A percentile compares a stretch with the other conserved stretches of the same genome.
Evolutionary conservation across 2,113 vertebrate species (phyloP).

Genomic region (Thunnus thynnus): DNA sequence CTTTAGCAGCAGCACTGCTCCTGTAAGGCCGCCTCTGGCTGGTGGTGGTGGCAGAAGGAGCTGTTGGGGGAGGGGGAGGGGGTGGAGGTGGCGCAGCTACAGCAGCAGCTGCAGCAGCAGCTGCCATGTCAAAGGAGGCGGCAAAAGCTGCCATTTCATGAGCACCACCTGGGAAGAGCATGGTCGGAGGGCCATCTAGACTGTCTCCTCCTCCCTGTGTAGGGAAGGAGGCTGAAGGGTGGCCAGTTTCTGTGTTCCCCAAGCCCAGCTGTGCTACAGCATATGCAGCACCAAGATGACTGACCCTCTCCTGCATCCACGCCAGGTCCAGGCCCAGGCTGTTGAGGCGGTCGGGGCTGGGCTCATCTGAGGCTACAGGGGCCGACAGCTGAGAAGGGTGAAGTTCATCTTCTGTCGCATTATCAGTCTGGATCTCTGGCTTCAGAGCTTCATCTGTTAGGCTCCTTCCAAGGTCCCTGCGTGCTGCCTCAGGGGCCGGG

Average conservation of each 20-base stretch:
- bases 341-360: slow-evolving; percentile 62
- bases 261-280: slow-evolving; percentile 75
- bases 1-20: slow-evolving; percentile 30
- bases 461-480: slow-evolving; percentile 28
- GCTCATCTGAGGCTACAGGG: slow-evolving; percentile 53
- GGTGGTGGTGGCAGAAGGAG: slow-evolving; percentile 1
- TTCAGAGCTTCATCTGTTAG: slow-evolving; percentile 43
- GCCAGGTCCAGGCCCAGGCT: slow-evolving; percentile 74
- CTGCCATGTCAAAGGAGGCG: slow-evolving; percentile 71
- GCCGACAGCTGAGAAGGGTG: slow-evolving; percentile 47
- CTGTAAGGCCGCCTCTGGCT: slow-evolving; percentile 54
- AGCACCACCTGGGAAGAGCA: slow-evolving; percentile 67
- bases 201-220: slow-evolving; percentile 62
- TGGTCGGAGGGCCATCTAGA: slow-evolving; percentile 61
- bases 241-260: slow-evolving; percentile 58
- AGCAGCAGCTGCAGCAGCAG: slow-evolving; percentile 5
- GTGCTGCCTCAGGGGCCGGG: background rate
- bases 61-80: slow-evolving; percentile 16
- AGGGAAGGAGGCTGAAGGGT: slow-evolving; percentile 65
- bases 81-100: slow-evolving; percentile 23
- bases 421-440: slow-evolving; percentile 52
- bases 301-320: slow-evolving; percentile 79
- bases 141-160: slow-evolving; percentile 78
- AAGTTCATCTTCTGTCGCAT: slow-evolving; percentile 37
- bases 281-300: slow-evolving; percentile 75